Percentiles rank a stretch among this genome's conserved stretches.
Evolutionary conservation across 2,113 vertebrate genomes (phyloP).

Genomic region (Pampusana beccarii): DNA sequence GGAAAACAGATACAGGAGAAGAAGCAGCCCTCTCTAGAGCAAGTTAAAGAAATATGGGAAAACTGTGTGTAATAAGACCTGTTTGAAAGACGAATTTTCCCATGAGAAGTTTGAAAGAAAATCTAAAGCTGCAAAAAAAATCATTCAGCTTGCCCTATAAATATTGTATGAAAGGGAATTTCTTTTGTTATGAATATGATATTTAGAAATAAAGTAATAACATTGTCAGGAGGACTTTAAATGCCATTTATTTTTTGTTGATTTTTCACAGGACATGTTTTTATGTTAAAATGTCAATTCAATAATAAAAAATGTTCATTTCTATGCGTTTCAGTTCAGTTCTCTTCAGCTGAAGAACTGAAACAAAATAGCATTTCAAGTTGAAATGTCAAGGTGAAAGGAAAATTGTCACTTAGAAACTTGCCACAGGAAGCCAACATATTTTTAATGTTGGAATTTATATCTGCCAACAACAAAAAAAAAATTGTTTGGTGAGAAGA

Average conservation of each 20-base stretch:
- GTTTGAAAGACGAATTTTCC: slow-evolving; percentile 17
- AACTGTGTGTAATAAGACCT: background rate
- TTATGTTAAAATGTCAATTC: slow-evolving; percentile 32
- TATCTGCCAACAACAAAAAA: background rate
- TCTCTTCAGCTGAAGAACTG: background rate
- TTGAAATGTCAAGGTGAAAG: slow-evolving; percentile 23
- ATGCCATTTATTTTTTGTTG: slow-evolving; percentile 11
- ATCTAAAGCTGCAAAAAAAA: background rate
- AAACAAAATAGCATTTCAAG: slow-evolving; percentile 18
- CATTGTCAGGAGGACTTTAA: slow-evolving; percentile 19
- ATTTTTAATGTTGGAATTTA: background rate
- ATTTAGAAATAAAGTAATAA: slow-evolving; percentile 38
- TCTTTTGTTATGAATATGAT: slow-evolving; percentile 37
- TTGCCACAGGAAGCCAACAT: background rate
- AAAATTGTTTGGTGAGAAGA: background rate
- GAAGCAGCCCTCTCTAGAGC: background rate
- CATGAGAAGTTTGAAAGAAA: background rate
- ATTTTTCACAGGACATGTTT: slow-evolving; percentile 13
- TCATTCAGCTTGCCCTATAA: background rate
- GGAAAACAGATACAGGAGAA: background rate
- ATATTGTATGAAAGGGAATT: slow-evolving; percentile 5
- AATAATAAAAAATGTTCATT: background rate
- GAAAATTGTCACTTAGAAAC: slow-evolving; percentile 9
- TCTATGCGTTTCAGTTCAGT: background rate
- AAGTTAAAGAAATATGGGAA: slow-evolving; percentile 13